Percentiles rank a stretch among this genome's conserved stretches.
phyloP scores from a whole-genome alignment of 2,113 vertebrate species.

The Carassius gibelio region DNA sequence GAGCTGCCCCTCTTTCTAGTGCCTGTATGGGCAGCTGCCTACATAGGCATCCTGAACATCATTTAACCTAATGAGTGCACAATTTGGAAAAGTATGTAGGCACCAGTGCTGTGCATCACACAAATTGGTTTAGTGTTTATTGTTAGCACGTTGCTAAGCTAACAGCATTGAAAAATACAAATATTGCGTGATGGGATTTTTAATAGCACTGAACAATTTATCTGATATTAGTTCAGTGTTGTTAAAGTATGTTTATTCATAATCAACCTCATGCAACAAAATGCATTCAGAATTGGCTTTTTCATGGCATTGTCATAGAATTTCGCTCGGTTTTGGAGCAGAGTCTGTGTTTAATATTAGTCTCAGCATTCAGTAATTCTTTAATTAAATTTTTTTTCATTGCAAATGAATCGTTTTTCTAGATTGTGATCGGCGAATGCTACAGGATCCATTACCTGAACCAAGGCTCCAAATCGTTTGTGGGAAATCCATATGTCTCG shows the following conservation, averaged over 20 bases:
- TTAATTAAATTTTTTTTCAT: neutral
- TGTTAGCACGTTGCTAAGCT: neutral
- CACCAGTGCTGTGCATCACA: neutral
- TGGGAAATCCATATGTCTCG: constrained; percentile 91
- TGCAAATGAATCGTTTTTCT: neutral
- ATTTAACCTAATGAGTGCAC: neutral
- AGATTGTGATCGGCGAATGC: constrained; percentile 96
- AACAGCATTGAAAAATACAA: neutral
- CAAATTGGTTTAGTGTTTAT: neutral
- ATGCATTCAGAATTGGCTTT: neutral
- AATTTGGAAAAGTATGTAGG: neutral
- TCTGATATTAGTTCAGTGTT: neutral
- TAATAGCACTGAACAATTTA: neutral
- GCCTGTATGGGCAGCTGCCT: neutral
- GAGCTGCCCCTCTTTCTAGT: neutral
- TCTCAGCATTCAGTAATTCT: neutral
- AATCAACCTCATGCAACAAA: neutral
- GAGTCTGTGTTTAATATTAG: neutral
- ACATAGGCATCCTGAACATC: neutral
- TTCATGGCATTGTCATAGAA: no score
- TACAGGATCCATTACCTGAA: constrained; percentile 92
- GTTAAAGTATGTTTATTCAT: neutral
- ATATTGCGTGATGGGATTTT: neutral
- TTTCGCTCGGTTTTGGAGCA: neutral
- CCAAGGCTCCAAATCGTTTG: constrained; percentile 87